phyloP scores from a whole-genome alignment of 2,113 vertebrate species.

The Tachysurus fulvidraco region DNA sequence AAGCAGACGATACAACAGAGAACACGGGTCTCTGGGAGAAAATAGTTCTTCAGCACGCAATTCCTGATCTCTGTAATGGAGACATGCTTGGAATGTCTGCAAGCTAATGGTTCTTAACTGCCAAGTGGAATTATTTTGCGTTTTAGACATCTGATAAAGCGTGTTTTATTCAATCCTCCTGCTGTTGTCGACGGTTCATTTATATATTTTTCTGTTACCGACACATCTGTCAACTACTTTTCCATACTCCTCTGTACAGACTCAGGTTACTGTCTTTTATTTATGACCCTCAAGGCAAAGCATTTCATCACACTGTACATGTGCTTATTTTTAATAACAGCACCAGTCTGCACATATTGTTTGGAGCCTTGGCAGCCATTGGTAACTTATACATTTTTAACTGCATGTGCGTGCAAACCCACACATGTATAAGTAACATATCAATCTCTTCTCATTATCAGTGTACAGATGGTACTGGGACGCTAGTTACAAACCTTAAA shows the following conservation, averaged over 20 bases:
- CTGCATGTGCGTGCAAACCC: no score
- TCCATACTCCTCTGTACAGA: neutral
- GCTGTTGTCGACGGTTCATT: neutral
- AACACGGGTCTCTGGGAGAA: neutral
- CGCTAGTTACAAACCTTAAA: neutral
- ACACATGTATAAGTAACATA: neutral
- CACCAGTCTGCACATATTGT: neutral
- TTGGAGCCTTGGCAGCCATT: neutral
- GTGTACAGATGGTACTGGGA: neutral
- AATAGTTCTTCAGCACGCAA: constrained; percentile 16
- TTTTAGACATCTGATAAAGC: neutral
- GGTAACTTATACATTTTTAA: neutral
- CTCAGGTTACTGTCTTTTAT: neutral
- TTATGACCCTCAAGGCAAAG: neutral
- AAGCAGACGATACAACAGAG: neutral
- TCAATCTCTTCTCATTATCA: neutral
- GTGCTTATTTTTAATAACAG: neutral
- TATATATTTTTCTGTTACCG: neutral
- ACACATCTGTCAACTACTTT: neutral
- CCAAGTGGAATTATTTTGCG: constrained; percentile 7
- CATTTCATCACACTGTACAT: neutral
- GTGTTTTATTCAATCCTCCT: neutral
- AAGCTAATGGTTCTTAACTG: constrained; percentile 21
- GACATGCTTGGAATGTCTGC: constrained; percentile 4
- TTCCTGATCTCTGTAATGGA: constrained; percentile 3